A percentile compares a stretch with the other conserved stretches of the same genome.
These are phyloP conservation scores for Thryonomys swinderianus DNA, from an alignment of 2,113 vertebrate genomes.

Conservation along the genomic window DNA sequence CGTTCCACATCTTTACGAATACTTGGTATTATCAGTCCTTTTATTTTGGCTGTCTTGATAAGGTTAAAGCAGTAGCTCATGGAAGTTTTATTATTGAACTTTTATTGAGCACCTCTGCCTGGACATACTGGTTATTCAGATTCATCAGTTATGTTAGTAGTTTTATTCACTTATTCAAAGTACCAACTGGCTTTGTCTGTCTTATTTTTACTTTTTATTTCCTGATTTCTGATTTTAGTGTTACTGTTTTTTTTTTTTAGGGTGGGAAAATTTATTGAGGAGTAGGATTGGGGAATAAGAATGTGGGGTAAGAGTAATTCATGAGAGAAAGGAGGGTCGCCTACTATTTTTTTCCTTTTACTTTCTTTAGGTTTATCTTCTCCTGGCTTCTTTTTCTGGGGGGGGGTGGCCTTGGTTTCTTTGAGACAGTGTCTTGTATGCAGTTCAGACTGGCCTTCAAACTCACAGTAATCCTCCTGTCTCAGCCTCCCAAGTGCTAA, in stretches of 20 bases:
- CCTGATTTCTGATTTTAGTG: not conserved
- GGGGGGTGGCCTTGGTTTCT: too few relatives aligned
- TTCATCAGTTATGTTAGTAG: not conserved
- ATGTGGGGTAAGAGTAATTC: too few relatives aligned
- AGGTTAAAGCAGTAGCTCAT: not conserved
- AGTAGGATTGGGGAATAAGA: too few relatives aligned
- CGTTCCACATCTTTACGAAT: not conserved
- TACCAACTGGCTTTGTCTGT: not conserved
- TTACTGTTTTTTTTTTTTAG: not conserved
- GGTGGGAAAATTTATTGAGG: too few relatives aligned
- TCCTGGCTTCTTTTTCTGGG: not conserved
- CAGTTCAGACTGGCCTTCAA: too few relatives aligned
- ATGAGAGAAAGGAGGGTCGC: too few relatives aligned
- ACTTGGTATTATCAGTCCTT: not conserved
- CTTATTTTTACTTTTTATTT: not conserved
- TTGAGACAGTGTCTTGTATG: too few relatives aligned
- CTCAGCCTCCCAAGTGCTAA: too few relatives aligned
- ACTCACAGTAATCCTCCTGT: too few relatives aligned
- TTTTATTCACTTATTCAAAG: not conserved
- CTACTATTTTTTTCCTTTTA: not conserved
- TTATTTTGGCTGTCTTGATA: not conserved
- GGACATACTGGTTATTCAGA: not conserved
- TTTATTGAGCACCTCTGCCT: not conserved
- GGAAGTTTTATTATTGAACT: not conserved
- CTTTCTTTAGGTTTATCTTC: not conserved